Percentiles rank a stretch among this genome's conserved stretches.
phyloP scores from a whole-genome alignment of 2,113 vertebrate species.

The Etheostoma spectabile region DNA sequence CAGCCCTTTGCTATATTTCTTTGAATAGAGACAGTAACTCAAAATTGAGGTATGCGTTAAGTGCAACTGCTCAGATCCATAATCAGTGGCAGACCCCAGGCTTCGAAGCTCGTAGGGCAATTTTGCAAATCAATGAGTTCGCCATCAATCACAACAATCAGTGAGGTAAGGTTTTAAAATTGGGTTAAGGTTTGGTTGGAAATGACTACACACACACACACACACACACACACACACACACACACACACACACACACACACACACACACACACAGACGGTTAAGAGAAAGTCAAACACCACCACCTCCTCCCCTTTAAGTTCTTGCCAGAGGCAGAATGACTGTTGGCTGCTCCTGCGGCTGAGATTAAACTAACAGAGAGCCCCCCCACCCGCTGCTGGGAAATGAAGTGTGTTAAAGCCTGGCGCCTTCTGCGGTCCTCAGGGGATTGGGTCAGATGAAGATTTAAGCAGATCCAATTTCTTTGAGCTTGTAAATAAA shows the following conservation, averaged over 20 bases:
- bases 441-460: slow-evolving; percentile 56
- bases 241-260: slow-evolving; percentile 1
- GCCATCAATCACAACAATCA: slow-evolving; percentile 55
- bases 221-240: too few relatives aligned
- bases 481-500: slow-evolving; percentile 67
- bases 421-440: slow-evolving; percentile 72
- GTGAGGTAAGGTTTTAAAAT: slow-evolving; percentile 40
- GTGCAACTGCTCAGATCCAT: slow-evolving; percentile 22
- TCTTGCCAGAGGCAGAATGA: slow-evolving; percentile 72
- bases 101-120: slow-evolving; percentile 16
- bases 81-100: slow-evolving; percentile 49
- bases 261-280: slow-evolving; percentile 28
- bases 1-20: slow-evolving; percentile 18
- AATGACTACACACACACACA: slow-evolving; percentile 18
- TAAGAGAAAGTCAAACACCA: slow-evolving; percentile 36
- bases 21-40: slow-evolving; percentile 25
- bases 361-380: slow-evolving; percentile 78
- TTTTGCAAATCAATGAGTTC: slow-evolving; percentile 40
- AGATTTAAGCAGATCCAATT: slow-evolving; percentile 71
- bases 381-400: slow-evolving; percentile 71
- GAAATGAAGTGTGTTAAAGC: slow-evolving; percentile 79
- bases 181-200: slow-evolving; percentile 33
- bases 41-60: slow-evolving; percentile 31
- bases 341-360: slow-evolving; percentile 75
- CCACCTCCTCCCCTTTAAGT: slow-evolving; percentile 52